These are phyloP conservation scores for Muschampia plurimacula DNA, from an alignment of 2,888 invertebrate species.

Conservation along the genomic window DNA sequence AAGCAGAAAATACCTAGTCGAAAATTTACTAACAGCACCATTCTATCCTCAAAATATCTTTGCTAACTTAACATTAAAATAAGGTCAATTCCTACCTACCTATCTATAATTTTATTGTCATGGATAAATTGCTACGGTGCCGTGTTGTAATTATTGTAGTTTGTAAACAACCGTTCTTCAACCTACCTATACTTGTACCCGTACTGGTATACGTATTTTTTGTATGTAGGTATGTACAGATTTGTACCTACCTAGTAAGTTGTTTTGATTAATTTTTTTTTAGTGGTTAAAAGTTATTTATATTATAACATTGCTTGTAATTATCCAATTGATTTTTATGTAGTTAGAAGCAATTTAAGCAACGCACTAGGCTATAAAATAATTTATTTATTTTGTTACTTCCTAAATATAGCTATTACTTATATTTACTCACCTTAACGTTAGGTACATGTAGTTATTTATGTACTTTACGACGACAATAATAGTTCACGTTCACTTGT, in stretches of 20 bases:
- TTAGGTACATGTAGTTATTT: conserved; percentile 30
- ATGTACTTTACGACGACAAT: conserved; percentile 28
- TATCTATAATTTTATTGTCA: too few species aligned
- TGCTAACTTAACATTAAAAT: neutral
- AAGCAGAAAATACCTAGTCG: too few species aligned
- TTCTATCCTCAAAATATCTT: neutral
- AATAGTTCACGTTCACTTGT: conserved; percentile 35
- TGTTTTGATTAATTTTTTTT: too few species aligned
- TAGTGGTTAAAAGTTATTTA: too few species aligned
- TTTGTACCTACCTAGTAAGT: too few species aligned
- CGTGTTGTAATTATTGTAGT: neutral
- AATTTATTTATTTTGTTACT: neutral
- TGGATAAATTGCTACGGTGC: neutral
- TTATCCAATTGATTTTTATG: too few species aligned
- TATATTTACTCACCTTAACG: conserved; percentile 24
- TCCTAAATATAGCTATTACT: conserved; percentile 9
- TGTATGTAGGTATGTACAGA: too few species aligned
- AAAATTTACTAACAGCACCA: too few species aligned
- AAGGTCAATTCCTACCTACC: neutral
- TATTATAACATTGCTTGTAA: too few species aligned
- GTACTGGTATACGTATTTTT: too few species aligned
- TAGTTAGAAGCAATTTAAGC: too few species aligned
- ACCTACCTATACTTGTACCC: neutral
- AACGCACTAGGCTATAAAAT: neutral
- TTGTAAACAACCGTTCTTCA: conserved; percentile 1